phyloP scores from a whole-genome alignment of 1,140 invertebrate species.

The Leptopilina clavipes region DNA sequence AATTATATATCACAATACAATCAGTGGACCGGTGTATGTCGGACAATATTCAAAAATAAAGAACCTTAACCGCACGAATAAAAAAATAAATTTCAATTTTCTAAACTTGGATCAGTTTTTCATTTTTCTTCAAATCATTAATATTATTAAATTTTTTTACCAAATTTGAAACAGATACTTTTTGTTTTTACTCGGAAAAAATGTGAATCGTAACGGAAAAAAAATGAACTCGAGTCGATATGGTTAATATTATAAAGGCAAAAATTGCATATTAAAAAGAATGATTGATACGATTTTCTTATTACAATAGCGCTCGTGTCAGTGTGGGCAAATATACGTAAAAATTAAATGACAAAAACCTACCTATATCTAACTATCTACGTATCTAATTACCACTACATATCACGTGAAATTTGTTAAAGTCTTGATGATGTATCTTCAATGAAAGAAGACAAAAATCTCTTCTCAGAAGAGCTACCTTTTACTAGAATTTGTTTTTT shows the following conservation, averaged over 20 bases:
- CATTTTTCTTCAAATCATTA: no score
- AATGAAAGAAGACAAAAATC: conserved; percentile 62
- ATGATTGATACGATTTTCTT: no score
- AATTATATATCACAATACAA: conserved; percentile 65
- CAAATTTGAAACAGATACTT: no score
- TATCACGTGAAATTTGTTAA: conserved; percentile 69
- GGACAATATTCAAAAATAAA: conserved; percentile 42
- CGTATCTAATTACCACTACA: conserved; percentile 59
- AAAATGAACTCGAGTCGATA: no score
- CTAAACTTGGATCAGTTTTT: no score
- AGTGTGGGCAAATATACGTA: conserved; percentile 50
- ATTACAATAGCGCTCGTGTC: background rate
- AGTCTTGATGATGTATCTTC: conserved; percentile 68
- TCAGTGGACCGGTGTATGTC: conserved; percentile 55
- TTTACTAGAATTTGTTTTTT: conserved; percentile 60
- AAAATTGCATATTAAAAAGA: no score
- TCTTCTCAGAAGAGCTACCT: conserved; percentile 63
- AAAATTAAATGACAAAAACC: conserved; percentile 52
- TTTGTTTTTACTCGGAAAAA: no score
- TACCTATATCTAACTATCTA: conserved; percentile 54
- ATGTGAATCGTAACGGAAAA: no score
- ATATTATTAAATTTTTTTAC: no score
- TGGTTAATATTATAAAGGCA: no score
- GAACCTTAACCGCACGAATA: conserved; percentile 5
- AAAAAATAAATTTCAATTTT: conserved; percentile 22